phyloP scores from a whole-genome alignment of 2,888 invertebrate species.

The Amblyjoppa fuscipennis region DNA sequence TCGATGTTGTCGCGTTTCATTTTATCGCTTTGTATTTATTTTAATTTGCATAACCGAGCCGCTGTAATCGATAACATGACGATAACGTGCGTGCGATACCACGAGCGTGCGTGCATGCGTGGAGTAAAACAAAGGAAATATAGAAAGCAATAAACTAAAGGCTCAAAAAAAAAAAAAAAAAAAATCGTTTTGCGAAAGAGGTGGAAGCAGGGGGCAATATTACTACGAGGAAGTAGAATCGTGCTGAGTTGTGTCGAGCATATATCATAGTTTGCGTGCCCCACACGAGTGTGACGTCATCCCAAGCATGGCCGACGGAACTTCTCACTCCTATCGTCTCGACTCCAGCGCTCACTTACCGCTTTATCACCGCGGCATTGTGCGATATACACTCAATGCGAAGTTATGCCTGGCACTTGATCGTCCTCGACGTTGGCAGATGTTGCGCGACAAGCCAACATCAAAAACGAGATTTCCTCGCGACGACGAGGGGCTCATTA shows the following conservation, averaged over 20 bases:
- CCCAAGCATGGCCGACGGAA: conserved; percentile 54
- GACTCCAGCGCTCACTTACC: conserved; percentile 5
- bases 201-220: conserved; percentile 11
- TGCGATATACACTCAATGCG: conserved; percentile 43
- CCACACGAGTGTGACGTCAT: conserved; percentile 47
- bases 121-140: conserved; percentile 14
- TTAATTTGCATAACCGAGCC: too few species aligned
- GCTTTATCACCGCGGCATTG: conserved; percentile 34
- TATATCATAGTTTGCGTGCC: conserved; percentile 41
- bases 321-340: conserved; percentile 46
- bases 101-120: too few species aligned
- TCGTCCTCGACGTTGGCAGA: background rate
- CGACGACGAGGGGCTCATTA: conserved; percentile 7
- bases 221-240: conserved; percentile 21
- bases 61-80: too few species aligned
- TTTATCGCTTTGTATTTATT: too few species aligned
- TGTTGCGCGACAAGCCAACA: background rate
- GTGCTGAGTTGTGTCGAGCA: conserved; percentile 15
- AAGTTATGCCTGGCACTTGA: conserved; percentile 23
- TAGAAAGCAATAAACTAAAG: background rate
- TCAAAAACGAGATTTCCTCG: background rate
- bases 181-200: background rate
- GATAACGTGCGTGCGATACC: background rate
- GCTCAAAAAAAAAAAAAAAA: background rate
- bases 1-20: too few species aligned